phyloP scores from a whole-genome alignment of 2,888 invertebrate species.

The Neoaliturus tenellus region DNA sequence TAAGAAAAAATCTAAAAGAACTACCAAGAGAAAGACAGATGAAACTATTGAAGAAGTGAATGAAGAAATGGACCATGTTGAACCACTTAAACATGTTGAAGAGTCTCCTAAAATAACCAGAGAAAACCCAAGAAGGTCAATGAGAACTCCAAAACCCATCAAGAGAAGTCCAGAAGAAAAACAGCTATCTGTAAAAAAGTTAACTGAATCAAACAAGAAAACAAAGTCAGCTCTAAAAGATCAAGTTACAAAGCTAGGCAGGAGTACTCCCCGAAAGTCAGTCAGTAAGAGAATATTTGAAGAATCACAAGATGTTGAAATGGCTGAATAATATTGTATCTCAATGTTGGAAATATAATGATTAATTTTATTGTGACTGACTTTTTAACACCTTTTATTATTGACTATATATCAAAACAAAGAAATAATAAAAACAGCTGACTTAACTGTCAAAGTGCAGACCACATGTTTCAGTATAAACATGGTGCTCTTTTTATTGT shows the following conservation, averaged over 20 bases:
- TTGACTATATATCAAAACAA: too few species aligned
- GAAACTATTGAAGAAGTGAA: neutral
- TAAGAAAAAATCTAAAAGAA: neutral
- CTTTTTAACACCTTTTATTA: too few species aligned
- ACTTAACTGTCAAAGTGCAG: too few species aligned
- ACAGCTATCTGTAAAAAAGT: constrained; percentile 18
- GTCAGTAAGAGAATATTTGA: constrained; percentile 28
- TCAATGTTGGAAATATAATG: too few species aligned
- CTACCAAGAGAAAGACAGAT: neutral
- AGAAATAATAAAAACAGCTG: too few species aligned
- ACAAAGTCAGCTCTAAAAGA: neutral
- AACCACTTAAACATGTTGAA: neutral
- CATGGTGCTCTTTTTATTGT: too few species aligned
- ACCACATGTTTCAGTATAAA: too few species aligned
- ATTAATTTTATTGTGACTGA: too few species aligned
- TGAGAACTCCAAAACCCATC: constrained; percentile 29
- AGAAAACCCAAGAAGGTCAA: constrained; percentile 17
- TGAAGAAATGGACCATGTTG: neutral
- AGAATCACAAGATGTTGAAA: constrained; percentile 61
- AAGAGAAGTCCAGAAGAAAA: constrained; percentile 22
- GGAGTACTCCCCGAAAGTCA: neutral
- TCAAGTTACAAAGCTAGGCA: constrained; percentile 7
- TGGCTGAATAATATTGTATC: constrained; percentile 61
- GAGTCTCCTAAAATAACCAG: constrained; percentile 17
- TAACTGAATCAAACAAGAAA: constrained; percentile 27